These are phyloP conservation scores for Lindbergichthys nudifrons DNA, from an alignment of 2,797 vertebrate species.

Conservation along the genomic window DNA sequence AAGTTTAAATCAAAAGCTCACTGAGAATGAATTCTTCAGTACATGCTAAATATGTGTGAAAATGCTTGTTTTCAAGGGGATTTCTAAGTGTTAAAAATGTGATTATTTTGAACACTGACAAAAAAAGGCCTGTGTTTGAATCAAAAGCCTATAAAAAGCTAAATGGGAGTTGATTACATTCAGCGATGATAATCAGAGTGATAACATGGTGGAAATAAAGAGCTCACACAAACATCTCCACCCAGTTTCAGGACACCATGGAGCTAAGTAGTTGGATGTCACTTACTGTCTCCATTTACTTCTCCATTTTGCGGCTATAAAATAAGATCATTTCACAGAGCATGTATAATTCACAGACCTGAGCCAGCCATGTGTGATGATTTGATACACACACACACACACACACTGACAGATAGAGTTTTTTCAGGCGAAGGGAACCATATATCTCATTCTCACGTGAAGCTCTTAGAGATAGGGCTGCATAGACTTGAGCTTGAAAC, in stretches of 20 bases:
- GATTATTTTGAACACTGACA: not conserved
- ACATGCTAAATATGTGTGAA: not conserved
- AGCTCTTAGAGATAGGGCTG: constrained; percentile 66
- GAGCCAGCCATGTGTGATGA: constrained; percentile 81
- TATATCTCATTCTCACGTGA: constrained; percentile 69
- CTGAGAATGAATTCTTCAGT: not conserved
- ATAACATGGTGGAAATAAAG: constrained; percentile 14
- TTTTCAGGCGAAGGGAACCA: constrained; percentile 65
- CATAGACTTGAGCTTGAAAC: constrained; percentile 42
- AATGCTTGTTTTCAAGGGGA: not conserved
- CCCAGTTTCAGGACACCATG: constrained; percentile 57
- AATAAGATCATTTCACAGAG: constrained; percentile 86
- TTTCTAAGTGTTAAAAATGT: not conserved
- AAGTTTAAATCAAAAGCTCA: constrained; percentile 3
- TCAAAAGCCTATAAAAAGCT: constrained; percentile 4
- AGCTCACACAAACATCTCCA: constrained; percentile 65
- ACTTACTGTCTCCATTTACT: constrained; percentile 74
- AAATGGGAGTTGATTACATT: constrained; percentile 29
- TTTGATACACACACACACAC: constrained; percentile 63
- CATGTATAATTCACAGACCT: constrained; percentile 86
- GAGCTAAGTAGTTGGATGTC: constrained; percentile 71
- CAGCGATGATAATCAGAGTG: constrained; percentile 27
- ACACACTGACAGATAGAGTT: constrained; percentile 47
- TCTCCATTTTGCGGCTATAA: constrained; percentile 78
- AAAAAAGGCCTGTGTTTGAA: constrained; percentile 1